Base-by-base conservation (phyloP, 2,797 vertebrate species). In the Oryzias dopingdopingensis region DNA sequence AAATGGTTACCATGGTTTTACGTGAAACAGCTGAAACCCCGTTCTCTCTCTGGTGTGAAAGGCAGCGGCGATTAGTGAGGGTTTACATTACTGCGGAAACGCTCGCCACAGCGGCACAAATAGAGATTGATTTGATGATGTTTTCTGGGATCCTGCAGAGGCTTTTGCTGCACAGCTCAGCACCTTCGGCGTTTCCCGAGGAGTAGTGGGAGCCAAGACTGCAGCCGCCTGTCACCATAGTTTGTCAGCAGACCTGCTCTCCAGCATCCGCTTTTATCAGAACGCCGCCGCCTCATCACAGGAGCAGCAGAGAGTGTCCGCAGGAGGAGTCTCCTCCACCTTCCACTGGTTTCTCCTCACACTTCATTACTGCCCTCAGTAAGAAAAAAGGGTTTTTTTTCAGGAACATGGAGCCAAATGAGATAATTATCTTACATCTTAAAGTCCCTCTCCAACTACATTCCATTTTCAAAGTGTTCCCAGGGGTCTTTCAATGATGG, bases 201-300 rank as follows among this genome's bases (percentile, higher is more conserved):
- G 74, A 75, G 64, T 67, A 68, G 78, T 59, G 29, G 77, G 69
- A 43, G 76, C 64, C 65, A 56, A 75, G 72, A 67, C 72, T 80
- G 81, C 77, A 80, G 77, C 65, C 69, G 68, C 74, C 74, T 47
- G 72, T 84, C 42, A 68, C 80, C 73, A 8, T 42, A 40, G 49
- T 37, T 17, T 77, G 72, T 82, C 85, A 85, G 81, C 78, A 80
- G 74, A 57, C 59, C 71, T 64, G 60, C 56, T 49, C 70, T 52
- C 72, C 67, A 60, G 57, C 82, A 85, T 87, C 80, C 80, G 85
- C 85, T 82, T 84, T 82, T 79, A 82, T 85, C 80, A 80, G 70
- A 4, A 65, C 24, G 55, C 32, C 32, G 32, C 32, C 10, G 32
- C 32, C 32, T 37, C 32, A 2, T 37, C 32, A 32, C 29, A 12